phyloP scores from a whole-genome alignment of 2,888 invertebrate species.

The Camptogramma bilineatum region DNA sequence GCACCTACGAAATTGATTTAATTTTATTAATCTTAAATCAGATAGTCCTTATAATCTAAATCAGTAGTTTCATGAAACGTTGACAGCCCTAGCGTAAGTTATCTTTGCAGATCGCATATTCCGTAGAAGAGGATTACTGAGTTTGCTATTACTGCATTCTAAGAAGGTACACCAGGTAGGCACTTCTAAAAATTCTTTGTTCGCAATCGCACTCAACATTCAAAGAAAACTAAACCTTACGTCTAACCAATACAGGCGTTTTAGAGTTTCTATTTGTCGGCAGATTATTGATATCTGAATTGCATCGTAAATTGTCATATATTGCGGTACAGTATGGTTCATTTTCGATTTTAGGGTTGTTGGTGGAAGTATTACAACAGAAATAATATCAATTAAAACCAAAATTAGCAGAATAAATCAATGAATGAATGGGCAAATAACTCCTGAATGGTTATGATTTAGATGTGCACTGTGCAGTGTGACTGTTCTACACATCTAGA shows the following conservation, averaged over 20 bases:
- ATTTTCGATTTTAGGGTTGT: conserved; percentile 4
- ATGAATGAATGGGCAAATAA: conserved; percentile 54
- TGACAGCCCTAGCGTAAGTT: conserved; percentile 68
- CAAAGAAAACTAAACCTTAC: conserved; percentile 34
- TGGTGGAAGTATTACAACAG: conserved; percentile 42
- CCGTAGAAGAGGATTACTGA: conserved; percentile 77
- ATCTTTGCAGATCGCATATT: conserved; percentile 79
- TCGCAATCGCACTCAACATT: conserved; percentile 35
- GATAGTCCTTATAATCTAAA: neutral
- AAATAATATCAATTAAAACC: conserved; percentile 41
- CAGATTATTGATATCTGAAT: conserved; percentile 4
- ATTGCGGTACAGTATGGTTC: conserved; percentile 4
- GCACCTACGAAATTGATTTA: too few relatives aligned
- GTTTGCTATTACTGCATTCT: conserved; percentile 79
- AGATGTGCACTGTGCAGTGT: neutral
- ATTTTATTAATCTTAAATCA: neutral
- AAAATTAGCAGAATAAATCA: conserved; percentile 62
- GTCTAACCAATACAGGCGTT: conserved; percentile 32
- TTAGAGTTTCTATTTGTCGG: conserved; percentile 24
- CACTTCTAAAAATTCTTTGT: conserved; percentile 67
- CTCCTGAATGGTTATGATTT: conserved; percentile 45
- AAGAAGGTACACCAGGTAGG: conserved; percentile 81
- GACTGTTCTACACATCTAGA: neutral
- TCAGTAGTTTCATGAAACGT: neutral
- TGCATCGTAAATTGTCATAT: conserved; percentile 16